These are phyloP conservation scores for Drosophila mimica DNA, from an alignment of 2,888 invertebrate genomes.

Conservation along the genomic window DNA sequence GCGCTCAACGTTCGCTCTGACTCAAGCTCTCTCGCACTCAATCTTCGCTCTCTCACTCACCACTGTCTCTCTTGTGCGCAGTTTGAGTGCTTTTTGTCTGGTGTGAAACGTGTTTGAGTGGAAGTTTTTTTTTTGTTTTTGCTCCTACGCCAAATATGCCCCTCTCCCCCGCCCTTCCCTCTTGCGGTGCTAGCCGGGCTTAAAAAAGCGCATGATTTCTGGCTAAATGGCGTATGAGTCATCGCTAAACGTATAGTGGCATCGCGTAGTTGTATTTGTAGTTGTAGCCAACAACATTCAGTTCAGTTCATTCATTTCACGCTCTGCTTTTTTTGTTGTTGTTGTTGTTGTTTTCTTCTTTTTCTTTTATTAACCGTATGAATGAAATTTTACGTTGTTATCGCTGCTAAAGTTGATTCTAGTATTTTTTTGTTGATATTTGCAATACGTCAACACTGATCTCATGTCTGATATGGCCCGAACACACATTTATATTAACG, in stretches of 20 bases:
- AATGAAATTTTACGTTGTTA: slow-evolving; percentile 60
- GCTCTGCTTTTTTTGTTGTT: slow-evolving; percentile 27
- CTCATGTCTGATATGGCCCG: neutral
- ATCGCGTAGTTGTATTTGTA: slow-evolving; percentile 42
- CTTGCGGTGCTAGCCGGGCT: slow-evolving; percentile 41
- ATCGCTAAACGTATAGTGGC: slow-evolving; percentile 45
- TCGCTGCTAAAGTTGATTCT: slow-evolving; percentile 36
- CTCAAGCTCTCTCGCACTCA: slow-evolving; percentile 10
- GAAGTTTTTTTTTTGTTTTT: slow-evolving; percentile 7
- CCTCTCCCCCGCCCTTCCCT: neutral
- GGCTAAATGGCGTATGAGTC: slow-evolving; percentile 72
- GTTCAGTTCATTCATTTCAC: slow-evolving; percentile 66
- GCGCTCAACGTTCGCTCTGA: neutral
- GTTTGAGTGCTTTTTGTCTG: slow-evolving; percentile 38
- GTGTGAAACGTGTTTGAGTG: slow-evolving; percentile 43
- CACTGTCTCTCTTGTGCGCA: slow-evolving; percentile 1
- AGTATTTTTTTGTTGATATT: slow-evolving; percentile 36
- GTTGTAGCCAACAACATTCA: slow-evolving; percentile 45
- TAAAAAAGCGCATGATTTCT: slow-evolving; percentile 70
- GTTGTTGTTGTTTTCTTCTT: neutral
- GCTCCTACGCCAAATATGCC: slow-evolving; percentile 14
- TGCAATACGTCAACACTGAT: slow-evolving; percentile 19
- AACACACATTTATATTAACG: neutral
- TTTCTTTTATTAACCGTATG: slow-evolving; percentile 42
- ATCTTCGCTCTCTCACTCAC: slow-evolving; percentile 2